A percentile compares a stretch with the other conserved stretches of the same genome.
Conservation (phyloP, 1,140 invertebrate genomes). For the Ostrea denselamellosa region DNA sequence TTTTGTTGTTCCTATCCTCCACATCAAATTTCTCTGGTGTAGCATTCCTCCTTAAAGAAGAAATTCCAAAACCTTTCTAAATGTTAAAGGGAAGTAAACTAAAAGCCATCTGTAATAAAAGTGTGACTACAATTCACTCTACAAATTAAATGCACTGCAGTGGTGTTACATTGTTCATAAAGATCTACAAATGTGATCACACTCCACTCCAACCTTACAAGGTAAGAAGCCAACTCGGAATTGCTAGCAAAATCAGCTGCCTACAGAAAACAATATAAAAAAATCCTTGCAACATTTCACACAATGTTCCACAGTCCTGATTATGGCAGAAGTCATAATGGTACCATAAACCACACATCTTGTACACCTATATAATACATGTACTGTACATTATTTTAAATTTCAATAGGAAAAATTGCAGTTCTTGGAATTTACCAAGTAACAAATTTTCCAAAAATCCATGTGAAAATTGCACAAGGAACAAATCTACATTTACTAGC, state of each 20-base stretch:
- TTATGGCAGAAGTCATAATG: too few relatives aligned
- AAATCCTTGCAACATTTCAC: neutral
- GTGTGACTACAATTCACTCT: neutral
- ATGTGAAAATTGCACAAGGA: too few relatives aligned
- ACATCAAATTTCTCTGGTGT: too few relatives aligned
- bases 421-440: too few relatives aligned
- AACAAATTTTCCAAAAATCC: too few relatives aligned
- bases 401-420: too few relatives aligned
- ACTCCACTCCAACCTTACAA: slow-evolving; percentile 12
- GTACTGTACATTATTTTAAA: too few relatives aligned
- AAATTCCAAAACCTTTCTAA: neutral
- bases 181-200: neutral
- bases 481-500: too few relatives aligned
- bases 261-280: neutral
- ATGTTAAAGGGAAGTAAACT: neutral
- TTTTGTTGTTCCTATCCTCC: too few relatives aligned
- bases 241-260: slow-evolving; percentile 23
- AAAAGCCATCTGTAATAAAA: slow-evolving; percentile 30
- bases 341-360: neutral
- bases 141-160: neutral
- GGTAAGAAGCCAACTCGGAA: neutral
- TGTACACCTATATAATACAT: too few relatives aligned
- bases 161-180: neutral
- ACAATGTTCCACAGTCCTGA: too few relatives aligned
- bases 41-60: neutral